Evolutionary conservation across 1,140 invertebrate genomes (phyloP), one percentile per base, ranked within the genome.

Genomic region (Drosophila elegans): DNA sequence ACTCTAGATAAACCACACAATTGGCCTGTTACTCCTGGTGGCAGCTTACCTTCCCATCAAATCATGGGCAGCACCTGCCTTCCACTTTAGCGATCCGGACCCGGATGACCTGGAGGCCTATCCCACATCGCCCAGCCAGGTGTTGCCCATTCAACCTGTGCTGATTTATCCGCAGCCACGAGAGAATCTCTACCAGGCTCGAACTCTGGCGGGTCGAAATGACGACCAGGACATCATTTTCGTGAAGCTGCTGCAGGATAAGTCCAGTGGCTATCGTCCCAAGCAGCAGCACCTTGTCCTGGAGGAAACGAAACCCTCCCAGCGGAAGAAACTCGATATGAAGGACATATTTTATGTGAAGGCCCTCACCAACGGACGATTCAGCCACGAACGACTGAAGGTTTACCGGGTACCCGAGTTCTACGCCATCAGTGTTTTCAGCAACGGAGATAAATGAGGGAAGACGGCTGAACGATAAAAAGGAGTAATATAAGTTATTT

Each of bases 301-400:
- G n/a, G 75, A 78, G 2, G 57, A 77, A 25, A 55, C 74, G 11
- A 39, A 71, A n/a, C 11, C 42, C n/a, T 41, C 48, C 4, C 48
- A 51, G 2, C 71, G 51, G 13, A 90, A 75, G 69, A 80, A 75
- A 12, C 60, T 57, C 16, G 52, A 59, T 32, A 48, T 91, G 21
- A 91, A 90, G 54, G 90, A 91, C 41, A 90, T 91, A 5, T 91
- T 91, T 72, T 91, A 85, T 62, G 90, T 91, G 0, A 91, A 91
- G 44, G 83, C 90, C 6, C 61, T 76, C 0, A 64, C 83, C 46
- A 91, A 91, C 44, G 90, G 90, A 1, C 80, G 83, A 13, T 91
- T 91, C 38, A 91, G 90, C 41, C 75, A 88, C 38, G 80, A 90
- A 27, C 90, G 90, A 5, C 48, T 91, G 12, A 91, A 91, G 75